Evolutionary conservation across 2,888 invertebrate species (phyloP).

Genomic region (Odontocolon sp.): DNA sequence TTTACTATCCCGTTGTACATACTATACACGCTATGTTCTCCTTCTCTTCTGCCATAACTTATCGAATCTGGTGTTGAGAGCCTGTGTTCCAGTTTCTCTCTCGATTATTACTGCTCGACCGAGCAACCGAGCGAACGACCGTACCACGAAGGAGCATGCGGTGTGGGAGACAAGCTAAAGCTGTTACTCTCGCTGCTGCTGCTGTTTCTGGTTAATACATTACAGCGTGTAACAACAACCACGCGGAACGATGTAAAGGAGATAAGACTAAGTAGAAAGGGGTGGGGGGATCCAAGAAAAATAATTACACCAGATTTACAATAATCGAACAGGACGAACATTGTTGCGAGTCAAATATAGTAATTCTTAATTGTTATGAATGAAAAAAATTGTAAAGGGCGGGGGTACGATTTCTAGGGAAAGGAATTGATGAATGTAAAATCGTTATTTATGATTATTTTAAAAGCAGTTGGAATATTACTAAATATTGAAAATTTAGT

Average conservation of each 20-base stretch:
- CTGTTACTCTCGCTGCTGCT: not conserved
- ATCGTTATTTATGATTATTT: not conserved
- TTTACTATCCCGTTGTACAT: not conserved
- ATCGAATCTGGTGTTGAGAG: not conserved
- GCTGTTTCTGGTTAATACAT: not conserved
- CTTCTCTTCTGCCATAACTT: not conserved
- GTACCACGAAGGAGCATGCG: not conserved
- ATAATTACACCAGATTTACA: not conserved
- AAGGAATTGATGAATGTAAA: too few species aligned
- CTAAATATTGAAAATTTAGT: too few species aligned
- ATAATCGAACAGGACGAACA: not conserved
- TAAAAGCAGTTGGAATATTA: too few species aligned
- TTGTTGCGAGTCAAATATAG: too few species aligned
- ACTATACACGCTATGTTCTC: not conserved
- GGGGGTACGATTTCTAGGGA: too few species aligned
- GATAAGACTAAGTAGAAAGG: not conserved
- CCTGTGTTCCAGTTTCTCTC: slow-evolving; percentile 36
- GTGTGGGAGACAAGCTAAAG: not conserved
- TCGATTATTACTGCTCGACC: slow-evolving; percentile 13
- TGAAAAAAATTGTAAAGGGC: too few species aligned
- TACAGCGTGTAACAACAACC: slow-evolving; percentile 14
- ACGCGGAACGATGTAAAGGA: slow-evolving; percentile 1
- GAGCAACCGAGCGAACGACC: not conserved
- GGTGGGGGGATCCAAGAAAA: not conserved
- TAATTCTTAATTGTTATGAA: too few species aligned